Evolutionary conservation across 2,113 vertebrate genomes (phyloP), one percentile per base, ranked within the genome.

Genomic region (Melanocharis versteri): DNA sequence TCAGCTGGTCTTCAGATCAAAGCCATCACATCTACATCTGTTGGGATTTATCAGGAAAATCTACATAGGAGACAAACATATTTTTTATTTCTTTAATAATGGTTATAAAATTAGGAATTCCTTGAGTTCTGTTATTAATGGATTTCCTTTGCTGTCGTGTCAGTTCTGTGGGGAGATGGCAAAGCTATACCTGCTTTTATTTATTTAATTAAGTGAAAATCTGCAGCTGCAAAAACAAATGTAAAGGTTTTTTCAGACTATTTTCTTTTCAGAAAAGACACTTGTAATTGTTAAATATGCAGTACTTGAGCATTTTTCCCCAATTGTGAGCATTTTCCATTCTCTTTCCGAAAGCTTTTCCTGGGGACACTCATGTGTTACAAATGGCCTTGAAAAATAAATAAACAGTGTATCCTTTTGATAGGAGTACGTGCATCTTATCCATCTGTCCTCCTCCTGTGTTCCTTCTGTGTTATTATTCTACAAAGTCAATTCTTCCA

Each of bases 381-480:
- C 17, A 33, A 95, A 89, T 64, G 72, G 48, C 85, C 90, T 95
- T 96, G 90, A 87, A 83, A 93, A 72, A 87, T 37, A 93, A 78
- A 53, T 48, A 77, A 79, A 75, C 44, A 65, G 18, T 23, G 20
- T 75, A 76, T 91, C 26, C 56, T 66, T 96, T 94, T 90, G 69
- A 77, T 83, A 53, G 73, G 50, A 57, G 13, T 61, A 35, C 21
- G 35, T 82, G 70, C 39, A 65, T 72, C 90, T 92, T 44, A 69
- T 10, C 68, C 80, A 94, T 93, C 91, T 87, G 54, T 95, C 58
- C 22, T 97, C 93, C 92, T 94, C 42, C 62, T 76, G 20, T 90
- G 20, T 65, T 94, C 57, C 78, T 87, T 92, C 62, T 69, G 5
- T 70, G 69, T 70, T 96, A 76, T 83, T 96, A 94, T 97, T 97